These are phyloP conservation scores for Sinocyclocheilus rhinocerous DNA, from an alignment of 2,113 vertebrate genomes.

Conservation along the genomic window DNA sequence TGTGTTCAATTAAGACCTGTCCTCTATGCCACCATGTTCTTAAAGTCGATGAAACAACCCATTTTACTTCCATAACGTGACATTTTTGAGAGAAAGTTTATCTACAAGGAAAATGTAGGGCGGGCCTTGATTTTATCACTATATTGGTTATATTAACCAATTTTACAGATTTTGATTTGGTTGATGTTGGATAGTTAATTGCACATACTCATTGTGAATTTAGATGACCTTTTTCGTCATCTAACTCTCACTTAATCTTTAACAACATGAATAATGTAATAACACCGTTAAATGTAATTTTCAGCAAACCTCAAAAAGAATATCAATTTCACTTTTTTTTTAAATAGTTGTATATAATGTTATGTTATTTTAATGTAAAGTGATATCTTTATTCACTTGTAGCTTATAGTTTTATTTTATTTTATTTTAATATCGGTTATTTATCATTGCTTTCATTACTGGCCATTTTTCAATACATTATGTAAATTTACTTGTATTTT, in stretches of 20 bases:
- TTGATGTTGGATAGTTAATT: too few relatives aligned
- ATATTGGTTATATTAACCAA: not conserved
- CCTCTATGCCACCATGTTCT: conserved; percentile 34
- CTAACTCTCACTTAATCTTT: too few relatives aligned
- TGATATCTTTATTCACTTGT: not conserved
- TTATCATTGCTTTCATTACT: not conserved
- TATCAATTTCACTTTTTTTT: too few relatives aligned
- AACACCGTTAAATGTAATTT: too few relatives aligned
- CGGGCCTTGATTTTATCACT: not conserved
- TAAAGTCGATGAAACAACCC: not conserved
- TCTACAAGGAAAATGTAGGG: not conserved
- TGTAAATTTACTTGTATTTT: not conserved
- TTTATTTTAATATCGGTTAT: too few relatives aligned
- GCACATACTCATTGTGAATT: too few relatives aligned
- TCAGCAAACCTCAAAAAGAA: too few relatives aligned
- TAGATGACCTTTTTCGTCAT: too few relatives aligned
- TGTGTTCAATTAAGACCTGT: conserved; percentile 63
- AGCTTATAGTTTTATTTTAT: not conserved
- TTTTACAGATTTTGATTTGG: too few relatives aligned
- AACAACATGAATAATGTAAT: too few relatives aligned
- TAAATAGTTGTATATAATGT: too few relatives aligned
- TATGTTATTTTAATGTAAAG: not conserved
- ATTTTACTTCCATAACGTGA: not conserved
- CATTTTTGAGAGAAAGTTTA: not conserved
- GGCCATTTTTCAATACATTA: not conserved